A percentile compares a stretch with the other conserved stretches of the same genome.
Evolutionary conservation across 1,140 invertebrate genomes (phyloP).

Genomic region (Camponotus pennsylvanicus): DNA sequence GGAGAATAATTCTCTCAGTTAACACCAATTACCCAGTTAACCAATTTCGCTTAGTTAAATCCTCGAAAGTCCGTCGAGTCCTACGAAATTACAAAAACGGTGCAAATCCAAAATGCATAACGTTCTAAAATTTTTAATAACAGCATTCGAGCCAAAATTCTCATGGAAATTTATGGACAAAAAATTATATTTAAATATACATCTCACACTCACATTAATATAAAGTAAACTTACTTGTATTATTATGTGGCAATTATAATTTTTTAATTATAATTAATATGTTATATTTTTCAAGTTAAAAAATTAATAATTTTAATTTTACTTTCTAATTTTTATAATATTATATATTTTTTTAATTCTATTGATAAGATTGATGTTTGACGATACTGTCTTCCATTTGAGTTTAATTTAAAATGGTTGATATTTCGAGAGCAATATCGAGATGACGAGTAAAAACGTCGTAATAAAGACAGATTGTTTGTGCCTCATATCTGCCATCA

Average conservation of each 20-base stretch:
- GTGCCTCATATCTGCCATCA: not conserved
- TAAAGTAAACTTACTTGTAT: not conserved
- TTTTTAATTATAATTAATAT: not conserved
- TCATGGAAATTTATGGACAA: not conserved
- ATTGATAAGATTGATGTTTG: not conserved
- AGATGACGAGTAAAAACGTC: not conserved
- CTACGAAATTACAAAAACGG: not conserved
- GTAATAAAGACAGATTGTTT: slow-evolving; percentile 27
- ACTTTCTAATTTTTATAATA: not conserved
- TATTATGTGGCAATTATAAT: not conserved
- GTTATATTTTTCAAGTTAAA: not conserved
- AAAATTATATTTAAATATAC: not conserved
- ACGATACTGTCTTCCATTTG: not conserved
- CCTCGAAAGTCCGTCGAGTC: slow-evolving; percentile 6
- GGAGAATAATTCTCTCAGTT: not conserved
- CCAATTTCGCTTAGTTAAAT: not conserved
- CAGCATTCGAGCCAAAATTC: not conserved
- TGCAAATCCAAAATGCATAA: not conserved
- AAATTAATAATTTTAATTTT: not conserved
- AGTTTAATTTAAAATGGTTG: not conserved
- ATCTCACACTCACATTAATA: not conserved
- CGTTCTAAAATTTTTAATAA: not conserved
- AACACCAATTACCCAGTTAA: no score
- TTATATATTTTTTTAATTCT: not conserved
- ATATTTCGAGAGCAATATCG: not conserved